These are phyloP conservation scores for Platyrinchus mystaceus DNA, from an alignment of 2,797 vertebrate species.

Conservation along the genomic window DNA sequence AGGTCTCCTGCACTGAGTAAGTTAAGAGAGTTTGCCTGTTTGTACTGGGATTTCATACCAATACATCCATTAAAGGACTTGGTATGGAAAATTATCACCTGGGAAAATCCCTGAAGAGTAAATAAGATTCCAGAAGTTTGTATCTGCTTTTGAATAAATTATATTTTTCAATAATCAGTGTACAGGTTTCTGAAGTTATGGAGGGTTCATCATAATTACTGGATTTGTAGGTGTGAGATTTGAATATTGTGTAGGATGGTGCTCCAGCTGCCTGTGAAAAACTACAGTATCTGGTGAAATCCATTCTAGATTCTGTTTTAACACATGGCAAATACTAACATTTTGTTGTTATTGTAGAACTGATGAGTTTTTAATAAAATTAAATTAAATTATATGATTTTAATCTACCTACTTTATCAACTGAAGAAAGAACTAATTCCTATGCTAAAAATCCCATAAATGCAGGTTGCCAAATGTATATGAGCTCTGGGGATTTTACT, in stretches of 20 bases:
- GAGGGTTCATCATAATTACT: background rate
- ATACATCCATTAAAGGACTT: background rate
- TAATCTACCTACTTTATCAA: background rate
- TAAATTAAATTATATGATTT: background rate
- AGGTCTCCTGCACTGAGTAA: background rate
- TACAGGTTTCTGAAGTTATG: background rate
- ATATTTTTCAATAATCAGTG: background rate
- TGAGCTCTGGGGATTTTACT: background rate
- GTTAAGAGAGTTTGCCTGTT: background rate
- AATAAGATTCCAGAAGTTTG: background rate
- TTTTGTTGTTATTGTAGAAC: background rate
- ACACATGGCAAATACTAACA: background rate
- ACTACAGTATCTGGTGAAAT: background rate
- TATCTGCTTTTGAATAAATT: background rate
- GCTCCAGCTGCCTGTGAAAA: background rate
- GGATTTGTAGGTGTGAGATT: background rate
- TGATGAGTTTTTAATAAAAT: background rate
- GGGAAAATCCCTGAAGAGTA: background rate
- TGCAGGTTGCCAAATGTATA: background rate
- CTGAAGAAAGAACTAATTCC: background rate
- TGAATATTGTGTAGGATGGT: background rate
- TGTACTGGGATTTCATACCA: background rate
- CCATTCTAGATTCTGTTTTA: background rate
- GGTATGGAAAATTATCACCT: background rate
- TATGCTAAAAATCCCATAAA: background rate